phyloP scores from a whole-genome alignment of 2,888 invertebrate species.

The Drosophila phalerata region DNA sequence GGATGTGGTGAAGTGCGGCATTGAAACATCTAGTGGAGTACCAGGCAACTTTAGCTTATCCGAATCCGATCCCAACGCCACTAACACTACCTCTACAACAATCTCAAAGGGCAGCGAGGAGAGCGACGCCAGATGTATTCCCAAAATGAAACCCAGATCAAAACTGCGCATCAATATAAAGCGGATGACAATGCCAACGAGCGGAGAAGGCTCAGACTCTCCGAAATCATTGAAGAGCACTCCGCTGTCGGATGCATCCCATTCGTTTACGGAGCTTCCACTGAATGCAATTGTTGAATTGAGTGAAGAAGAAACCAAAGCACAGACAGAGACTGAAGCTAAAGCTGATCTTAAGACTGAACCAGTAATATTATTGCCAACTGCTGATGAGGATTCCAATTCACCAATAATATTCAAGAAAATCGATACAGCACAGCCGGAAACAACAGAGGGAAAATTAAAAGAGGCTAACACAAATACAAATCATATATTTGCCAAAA shows the following conservation, averaged over 20 bases:
- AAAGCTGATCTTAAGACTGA: conserved; percentile 33
- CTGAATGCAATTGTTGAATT: neutral
- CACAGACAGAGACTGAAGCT: conserved; percentile 5
- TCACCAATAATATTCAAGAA: neutral
- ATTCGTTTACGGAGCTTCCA: neutral
- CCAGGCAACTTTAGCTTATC: neutral
- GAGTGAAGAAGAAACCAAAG: neutral
- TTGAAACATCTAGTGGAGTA: neutral
- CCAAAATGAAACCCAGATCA: conserved; percentile 9
- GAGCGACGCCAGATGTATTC: neutral
- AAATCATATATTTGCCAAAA: neutral
- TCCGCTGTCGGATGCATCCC: neutral
- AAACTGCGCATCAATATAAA: conserved; percentile 70
- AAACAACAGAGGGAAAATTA: neutral
- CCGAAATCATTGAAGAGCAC: neutral
- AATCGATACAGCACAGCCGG: neutral
- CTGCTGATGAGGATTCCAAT: neutral
- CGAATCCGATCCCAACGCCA: conserved; percentile 22
- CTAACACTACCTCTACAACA: conserved; percentile 35
- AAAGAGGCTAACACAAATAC: neutral
- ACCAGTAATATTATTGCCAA: neutral
- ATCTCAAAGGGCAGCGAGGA: neutral
- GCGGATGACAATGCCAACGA: conserved; percentile 51
- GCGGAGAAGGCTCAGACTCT: conserved; percentile 30
- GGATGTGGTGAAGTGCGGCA: neutral